Evolutionary conservation across 2,888 invertebrate genomes (phyloP), one percentile per base, ranked within the genome.

Genomic region (Eupithecia subumbrata): DNA sequence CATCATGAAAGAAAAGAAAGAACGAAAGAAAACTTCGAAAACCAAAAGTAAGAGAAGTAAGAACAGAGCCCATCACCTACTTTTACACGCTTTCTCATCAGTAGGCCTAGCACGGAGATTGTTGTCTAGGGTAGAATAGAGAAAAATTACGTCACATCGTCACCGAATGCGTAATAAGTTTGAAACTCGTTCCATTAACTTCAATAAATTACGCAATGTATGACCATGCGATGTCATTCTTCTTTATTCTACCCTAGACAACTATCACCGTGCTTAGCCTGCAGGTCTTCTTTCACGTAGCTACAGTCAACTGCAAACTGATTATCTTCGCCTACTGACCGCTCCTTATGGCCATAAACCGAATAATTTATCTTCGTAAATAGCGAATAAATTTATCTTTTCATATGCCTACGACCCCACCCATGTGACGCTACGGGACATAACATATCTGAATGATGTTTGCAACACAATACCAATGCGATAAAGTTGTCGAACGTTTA

Each of bases 401-500:
- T 60, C 8, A 30, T 64, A 34, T 64, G 64, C 64, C 34, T 34
- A 64, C 2, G 64, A 64, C 64, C 25, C 56, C 34, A 34, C 64
- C 64, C 18, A 34, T 34, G 34, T 64, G 22, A 25, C 60, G 60
- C 14, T 56, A 22, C 22, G 60, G 60, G 2, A 60, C 25, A 60
- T 25, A 60, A 14, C 60, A 5, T 60, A 25, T 12, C 14, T 25
- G 34, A 64, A 64, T 40, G 18, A 67, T n/a, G 66, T 67, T 37
- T 12, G 66, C 34, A n/a, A 40, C 12, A 67, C 66, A 37, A 40
- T 67, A 66, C 18, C 37, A 40, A 34, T 67, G n/a, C 30, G 66
- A 40, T 67, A 67, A 67, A n/a, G n/a, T 67, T 67, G n/a, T 5
- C 22, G 16, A 64, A 4, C 60, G 25, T 60, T 60, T 60, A 60